Base-by-base conservation (phyloP, 2,113 vertebrate species). In the Rhinoderma darwinii region DNA sequence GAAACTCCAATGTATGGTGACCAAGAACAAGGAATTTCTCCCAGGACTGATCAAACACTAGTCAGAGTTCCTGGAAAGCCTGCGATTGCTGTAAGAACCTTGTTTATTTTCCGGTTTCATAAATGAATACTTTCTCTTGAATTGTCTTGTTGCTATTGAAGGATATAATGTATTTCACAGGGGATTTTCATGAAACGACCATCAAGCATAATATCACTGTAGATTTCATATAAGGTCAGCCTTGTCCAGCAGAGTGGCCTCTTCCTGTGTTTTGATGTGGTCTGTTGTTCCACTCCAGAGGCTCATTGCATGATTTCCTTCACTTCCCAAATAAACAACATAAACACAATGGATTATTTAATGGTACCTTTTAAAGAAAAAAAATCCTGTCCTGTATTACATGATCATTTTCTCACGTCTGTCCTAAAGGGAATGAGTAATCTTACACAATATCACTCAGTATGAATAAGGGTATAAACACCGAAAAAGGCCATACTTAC, bases 211-310 rank as follows among this genome's bases (percentile, higher is more conserved):
- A 72, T 54, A 37, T 83, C 30, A 25, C 66, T 51, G 82, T 72
- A 72, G 27, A 72, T 35, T 12, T 72, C 4, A 51, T 72, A 83
- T 79, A 68, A 27, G 43, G 74, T n/a, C 50, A 50, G 84, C 43
- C 63, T 47, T 79, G 75, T 79, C 84, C 74, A 70, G 54, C 75
- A 35, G 84, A 72, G 84, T 30, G 12, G 70, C 54, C 76, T 54
- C 37, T 86, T 86, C 84, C 84, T 79, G 84, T 86, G 76, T 72
- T 86, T 72, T 86, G 84, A 86, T 86, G 76, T 86, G 22, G 43
- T 43, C 63, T 39, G 43, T 80, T 79, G 44, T 86, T 47, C 27
- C n/a, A 50, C 63, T 51, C 63, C 32, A 22, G 27, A 43, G 77
- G 63, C 50, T 80, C 76, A 68, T 72, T 79, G 76, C 75, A 37